Evolutionary conservation across 2,113 vertebrate species (phyloP).

Genomic region (Apodemus speciosus): DNA sequence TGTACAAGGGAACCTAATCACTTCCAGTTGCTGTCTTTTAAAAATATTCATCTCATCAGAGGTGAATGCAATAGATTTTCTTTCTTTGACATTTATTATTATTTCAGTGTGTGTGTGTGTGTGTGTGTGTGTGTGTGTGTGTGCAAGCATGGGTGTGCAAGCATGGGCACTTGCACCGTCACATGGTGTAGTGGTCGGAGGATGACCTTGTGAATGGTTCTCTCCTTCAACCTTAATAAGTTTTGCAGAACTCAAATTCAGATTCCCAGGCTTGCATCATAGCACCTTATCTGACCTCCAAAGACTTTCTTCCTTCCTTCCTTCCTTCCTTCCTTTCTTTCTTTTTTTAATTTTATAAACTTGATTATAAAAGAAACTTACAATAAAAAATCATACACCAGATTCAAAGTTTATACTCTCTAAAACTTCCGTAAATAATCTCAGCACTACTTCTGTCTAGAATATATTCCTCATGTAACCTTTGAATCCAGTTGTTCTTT

Average conservation of each 20-base stretch:
- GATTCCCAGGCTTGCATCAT: not conserved
- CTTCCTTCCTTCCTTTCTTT: not conserved
- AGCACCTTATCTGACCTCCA: not conserved
- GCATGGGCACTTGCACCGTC: too few species aligned
- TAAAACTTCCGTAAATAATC: not conserved
- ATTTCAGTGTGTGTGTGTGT: not conserved
- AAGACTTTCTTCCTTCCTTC: too few species aligned
- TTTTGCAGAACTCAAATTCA: not conserved
- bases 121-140: too few species aligned
- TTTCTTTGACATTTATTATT: not conserved
- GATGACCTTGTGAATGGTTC: too few species aligned
- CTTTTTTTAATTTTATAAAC: not conserved
- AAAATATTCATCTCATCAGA: not conserved
- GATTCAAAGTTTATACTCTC: not conserved
- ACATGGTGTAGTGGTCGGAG: not conserved
- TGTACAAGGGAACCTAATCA: conserved; percentile 18
- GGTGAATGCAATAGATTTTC: not conserved
- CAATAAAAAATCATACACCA: not conserved
- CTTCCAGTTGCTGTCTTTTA: not conserved
- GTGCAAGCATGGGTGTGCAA: not conserved
- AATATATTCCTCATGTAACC: not conserved
- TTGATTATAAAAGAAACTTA: not conserved
- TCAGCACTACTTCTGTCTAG: not conserved
- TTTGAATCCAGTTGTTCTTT: conserved; percentile 17
- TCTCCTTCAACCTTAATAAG: not conserved